Conservation (phyloP, 2,113 vertebrate genomes). For the Grus americana region DNA sequence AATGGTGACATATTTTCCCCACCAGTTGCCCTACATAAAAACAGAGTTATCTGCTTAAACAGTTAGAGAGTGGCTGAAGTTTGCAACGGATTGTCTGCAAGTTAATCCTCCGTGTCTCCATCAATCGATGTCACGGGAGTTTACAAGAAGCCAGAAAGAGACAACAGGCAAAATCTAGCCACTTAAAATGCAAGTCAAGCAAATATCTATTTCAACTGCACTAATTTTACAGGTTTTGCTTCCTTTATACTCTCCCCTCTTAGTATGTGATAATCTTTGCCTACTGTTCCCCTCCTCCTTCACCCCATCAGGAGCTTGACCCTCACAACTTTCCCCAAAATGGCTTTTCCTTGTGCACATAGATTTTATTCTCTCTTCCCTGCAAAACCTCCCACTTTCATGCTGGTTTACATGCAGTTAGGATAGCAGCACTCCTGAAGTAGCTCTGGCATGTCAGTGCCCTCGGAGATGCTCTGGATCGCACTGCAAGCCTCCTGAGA, state of each 20-base stretch:
- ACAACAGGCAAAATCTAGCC: neutral
- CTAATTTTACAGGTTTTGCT: neutral
- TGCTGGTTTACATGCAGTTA: neutral
- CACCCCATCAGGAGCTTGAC: neutral
- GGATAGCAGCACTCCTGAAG: neutral
- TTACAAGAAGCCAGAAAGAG: neutral
- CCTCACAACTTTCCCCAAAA: neutral
- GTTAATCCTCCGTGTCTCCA: conserved; percentile 49
- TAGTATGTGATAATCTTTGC: neutral
- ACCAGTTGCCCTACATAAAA: conserved; percentile 34
- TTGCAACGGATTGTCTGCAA: neutral
- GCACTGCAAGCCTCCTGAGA: neutral
- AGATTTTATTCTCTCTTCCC: neutral
- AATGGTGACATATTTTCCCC: conserved; percentile 28
- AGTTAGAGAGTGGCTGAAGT: neutral
- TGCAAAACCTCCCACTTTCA: neutral
- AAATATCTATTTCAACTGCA: neutral
- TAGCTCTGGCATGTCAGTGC: neutral
- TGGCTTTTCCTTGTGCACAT: neutral
- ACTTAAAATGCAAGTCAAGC: conserved; percentile 3
- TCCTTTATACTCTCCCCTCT: neutral
- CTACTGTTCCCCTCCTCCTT: neutral
- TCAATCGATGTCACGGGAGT: neutral
- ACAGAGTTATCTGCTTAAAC: conserved; percentile 37
- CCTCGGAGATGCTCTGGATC: neutral